Evolutionary conservation across 2,888 invertebrate species (phyloP).

Genomic region (Nomada ruficornis): DNA sequence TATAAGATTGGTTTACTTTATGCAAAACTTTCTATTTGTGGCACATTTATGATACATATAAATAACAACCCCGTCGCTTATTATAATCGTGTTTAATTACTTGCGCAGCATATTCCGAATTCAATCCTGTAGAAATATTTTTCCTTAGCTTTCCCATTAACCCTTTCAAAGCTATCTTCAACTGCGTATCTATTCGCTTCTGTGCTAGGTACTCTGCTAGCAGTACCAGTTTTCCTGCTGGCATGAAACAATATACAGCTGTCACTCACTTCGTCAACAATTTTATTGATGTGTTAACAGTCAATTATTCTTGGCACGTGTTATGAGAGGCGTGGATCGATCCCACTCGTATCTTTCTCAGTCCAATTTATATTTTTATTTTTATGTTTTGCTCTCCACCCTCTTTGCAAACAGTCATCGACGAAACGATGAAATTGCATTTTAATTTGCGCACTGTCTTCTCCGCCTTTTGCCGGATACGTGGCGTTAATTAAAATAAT

Average conservation of each 20-base stretch:
- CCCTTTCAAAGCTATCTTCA: too few relatives aligned
- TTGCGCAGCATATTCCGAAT: too few relatives aligned
- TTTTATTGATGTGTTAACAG: slow-evolving; percentile 48
- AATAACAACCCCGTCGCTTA: too few relatives aligned
- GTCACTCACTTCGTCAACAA: slow-evolving; percentile 37
- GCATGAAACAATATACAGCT: slow-evolving; percentile 38
- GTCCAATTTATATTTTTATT: background rate
- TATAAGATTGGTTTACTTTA: too few relatives aligned
- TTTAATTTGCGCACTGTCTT: slow-evolving; percentile 35
- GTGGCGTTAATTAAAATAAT: slow-evolving; percentile 59
- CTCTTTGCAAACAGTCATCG: slow-evolving; percentile 44
- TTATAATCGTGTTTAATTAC: too few relatives aligned
- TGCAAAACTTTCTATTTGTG: too few relatives aligned
- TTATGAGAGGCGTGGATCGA: slow-evolving; percentile 13
- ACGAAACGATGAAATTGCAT: slow-evolving; percentile 54
- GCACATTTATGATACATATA: too few relatives aligned
- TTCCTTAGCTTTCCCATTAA: too few relatives aligned
- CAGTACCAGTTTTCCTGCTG: slow-evolving; percentile 8
- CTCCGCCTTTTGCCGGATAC: slow-evolving; percentile 28
- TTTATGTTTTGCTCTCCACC: background rate
- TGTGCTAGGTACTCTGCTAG: too few relatives aligned
- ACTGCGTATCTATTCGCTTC: too few relatives aligned
- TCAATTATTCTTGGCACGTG: slow-evolving; percentile 57
- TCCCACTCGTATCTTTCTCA: slow-evolving; percentile 1
- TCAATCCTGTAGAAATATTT: too few relatives aligned